Base-by-base conservation (phyloP, 1,140 invertebrate species). In the Drosophila nikananu region DNA sequence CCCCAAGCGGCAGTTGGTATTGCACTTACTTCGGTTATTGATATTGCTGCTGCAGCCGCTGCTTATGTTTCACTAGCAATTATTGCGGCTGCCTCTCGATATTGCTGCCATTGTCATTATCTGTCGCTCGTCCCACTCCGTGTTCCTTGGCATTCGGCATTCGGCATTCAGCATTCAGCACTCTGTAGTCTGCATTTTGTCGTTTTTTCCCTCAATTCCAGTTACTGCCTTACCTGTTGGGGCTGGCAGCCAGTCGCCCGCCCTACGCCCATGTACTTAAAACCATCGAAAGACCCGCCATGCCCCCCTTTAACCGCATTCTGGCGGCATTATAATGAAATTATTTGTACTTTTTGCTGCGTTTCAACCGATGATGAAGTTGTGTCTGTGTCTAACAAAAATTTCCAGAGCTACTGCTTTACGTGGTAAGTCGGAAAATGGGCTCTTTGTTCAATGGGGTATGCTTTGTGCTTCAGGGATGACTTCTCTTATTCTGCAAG, bases 331-430 rank as follows among this genome's bases (percentile, higher is more conserved):
- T 84, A 84, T 87, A 87, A 87, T 87, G 81, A 89, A 89, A 87
- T 87, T 89, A 87, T 87, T 81, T 87, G 81, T 84, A 81, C 81
- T 89, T 87, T 82, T 89, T 82, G 71, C 65, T 80, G 61, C 60
- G 46, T 72, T 77, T 70, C 44, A 52, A 48, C 25, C 70, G 30
- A 42, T 55, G 51, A 46, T 68, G 55, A 62, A 48, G 65, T 55
- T 60, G 63, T 30, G 41, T 54, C 48, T 55, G 64, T 60, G 23
- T 59, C 54, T 42, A 51, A n/a, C 39, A 46, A 42, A 48, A 39
- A 39, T 61, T 66, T 41, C 52, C 32, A 8, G 4, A 23, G 39
- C 54, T 17, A 48, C 42, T 57, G 32, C 54, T 57, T 55, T 37
- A 23, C 52, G 52, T 55, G 41, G 35, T 30, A 46, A 73, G 27